phyloP scores from a whole-genome alignment of 2,888 invertebrate genomes.

The Drosophila tripunctata region DNA sequence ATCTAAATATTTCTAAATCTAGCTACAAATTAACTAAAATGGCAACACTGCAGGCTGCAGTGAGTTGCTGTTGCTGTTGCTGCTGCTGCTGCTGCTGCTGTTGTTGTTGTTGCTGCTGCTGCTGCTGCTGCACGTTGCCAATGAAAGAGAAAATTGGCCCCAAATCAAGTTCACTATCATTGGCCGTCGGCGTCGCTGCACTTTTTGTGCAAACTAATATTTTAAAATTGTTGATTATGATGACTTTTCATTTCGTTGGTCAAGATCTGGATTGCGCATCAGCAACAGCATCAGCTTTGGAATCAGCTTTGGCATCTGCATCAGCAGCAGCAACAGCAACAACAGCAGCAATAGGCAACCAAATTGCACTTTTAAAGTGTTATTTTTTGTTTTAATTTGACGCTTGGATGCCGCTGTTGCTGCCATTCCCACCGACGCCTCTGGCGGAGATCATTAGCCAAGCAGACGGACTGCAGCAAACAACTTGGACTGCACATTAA shows the following conservation, averaged over 20 bases:
- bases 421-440: conserved; percentile 36
- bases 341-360: conserved; percentile 16
- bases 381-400: conserved; percentile 60
- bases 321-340: conserved; percentile 16
- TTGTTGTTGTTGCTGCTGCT: conserved; percentile 3
- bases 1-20: too few species aligned
- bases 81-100: conserved; percentile 9
- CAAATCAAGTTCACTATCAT: conserved; percentile 71
- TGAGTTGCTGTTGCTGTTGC: conserved; percentile 2
- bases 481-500: conserved; percentile 47
- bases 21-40: neutral
- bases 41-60: conserved; percentile 44
- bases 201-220: conserved; percentile 66
- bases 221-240: conserved; percentile 70
- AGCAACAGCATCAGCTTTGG: conserved; percentile 7
- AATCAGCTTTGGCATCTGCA: too few species aligned
- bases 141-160: conserved; percentile 72
- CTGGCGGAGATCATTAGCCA: conserved; percentile 48
- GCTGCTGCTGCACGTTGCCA: conserved; percentile 33
- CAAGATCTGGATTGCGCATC: conserved; percentile 60
- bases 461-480: conserved; percentile 32
- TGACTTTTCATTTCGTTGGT: conserved; percentile 67
- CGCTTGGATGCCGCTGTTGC: conserved; percentile 45
- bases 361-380: conserved; percentile 57
- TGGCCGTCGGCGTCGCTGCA: conserved; percentile 46